Evolutionary conservation across 23 tunicate species (phyloP).

Genomic region (Styela clava): DNA sequence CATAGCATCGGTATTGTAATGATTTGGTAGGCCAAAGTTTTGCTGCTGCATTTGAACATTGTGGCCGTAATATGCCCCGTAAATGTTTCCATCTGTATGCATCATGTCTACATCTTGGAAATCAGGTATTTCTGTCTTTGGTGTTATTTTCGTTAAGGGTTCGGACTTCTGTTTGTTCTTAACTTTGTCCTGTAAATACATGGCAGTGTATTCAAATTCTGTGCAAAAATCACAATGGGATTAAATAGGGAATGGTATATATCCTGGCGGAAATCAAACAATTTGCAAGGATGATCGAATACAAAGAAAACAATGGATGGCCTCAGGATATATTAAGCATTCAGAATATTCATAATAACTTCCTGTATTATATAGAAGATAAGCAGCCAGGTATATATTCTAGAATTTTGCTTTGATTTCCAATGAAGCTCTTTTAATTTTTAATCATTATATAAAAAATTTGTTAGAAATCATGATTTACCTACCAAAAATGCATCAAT

Average conservation of each 20-base stretch:
- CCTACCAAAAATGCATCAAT: no score
- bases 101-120: conserved; percentile 10
- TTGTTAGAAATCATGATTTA: no score
- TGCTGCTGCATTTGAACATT: conserved; percentile 7
- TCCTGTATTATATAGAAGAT: conserved; percentile 6
- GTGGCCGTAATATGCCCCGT: conserved; percentile 7
- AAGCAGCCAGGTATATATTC: no score
- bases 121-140: conserved; percentile 18
- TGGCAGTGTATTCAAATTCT: background rate
- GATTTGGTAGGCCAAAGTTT: background rate
- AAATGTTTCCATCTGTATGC: conserved; percentile 37
- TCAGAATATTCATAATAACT: background rate
- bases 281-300: no score
- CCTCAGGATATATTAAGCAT: background rate
- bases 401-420: no score
- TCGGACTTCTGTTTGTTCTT: conserved; percentile 41
- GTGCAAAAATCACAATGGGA: no score
- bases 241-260: no score
- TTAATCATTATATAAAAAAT: no score
- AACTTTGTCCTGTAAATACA: conserved; percentile 64
- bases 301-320: background rate
- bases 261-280: no score
- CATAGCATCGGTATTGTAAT: conserved; percentile 2
- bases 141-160: background rate
- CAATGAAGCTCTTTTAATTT: no score